These are phyloP conservation scores for Tinea semifulvella DNA, from an alignment of 2,888 invertebrate species.

Conservation along the genomic window DNA sequence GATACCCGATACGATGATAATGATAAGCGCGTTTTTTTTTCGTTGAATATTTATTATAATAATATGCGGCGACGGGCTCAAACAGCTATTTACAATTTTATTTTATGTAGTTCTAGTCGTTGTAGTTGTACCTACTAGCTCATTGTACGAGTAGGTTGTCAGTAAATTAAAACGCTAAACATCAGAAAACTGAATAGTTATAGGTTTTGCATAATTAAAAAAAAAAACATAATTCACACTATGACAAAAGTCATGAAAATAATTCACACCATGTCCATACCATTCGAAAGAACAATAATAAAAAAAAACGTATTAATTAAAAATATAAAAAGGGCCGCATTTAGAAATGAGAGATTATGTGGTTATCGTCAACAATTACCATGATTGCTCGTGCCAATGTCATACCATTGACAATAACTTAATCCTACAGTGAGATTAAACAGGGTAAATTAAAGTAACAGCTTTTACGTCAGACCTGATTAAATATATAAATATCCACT, in stretches of 20 bases:
- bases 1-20: no score
- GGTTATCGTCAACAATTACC: constrained; percentile 5
- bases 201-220: no score
- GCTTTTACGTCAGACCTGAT: constrained; percentile 5
- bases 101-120: no score
- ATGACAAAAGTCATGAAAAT: background rate
- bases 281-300: background rate
- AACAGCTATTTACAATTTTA: no score
- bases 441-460: background rate
- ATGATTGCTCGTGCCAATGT: constrained; percentile 9
- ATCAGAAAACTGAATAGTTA: no score
- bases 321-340: constrained; percentile 8
- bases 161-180: no score
- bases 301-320: constrained; percentile 1
- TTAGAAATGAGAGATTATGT: constrained; percentile 8
- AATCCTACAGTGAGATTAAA: background rate
- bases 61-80: no score
- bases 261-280: constrained; percentile 3
- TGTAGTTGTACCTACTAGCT: no score
- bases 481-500: constrained; percentile 1
- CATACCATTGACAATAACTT: constrained; percentile 9
- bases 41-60: no score
- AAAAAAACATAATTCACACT: no score
- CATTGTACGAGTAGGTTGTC: no score
- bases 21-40: no score